These are phyloP conservation scores for Gorsachius magnificus DNA, from an alignment of 2,797 vertebrate species.

Conservation along the genomic window DNA sequence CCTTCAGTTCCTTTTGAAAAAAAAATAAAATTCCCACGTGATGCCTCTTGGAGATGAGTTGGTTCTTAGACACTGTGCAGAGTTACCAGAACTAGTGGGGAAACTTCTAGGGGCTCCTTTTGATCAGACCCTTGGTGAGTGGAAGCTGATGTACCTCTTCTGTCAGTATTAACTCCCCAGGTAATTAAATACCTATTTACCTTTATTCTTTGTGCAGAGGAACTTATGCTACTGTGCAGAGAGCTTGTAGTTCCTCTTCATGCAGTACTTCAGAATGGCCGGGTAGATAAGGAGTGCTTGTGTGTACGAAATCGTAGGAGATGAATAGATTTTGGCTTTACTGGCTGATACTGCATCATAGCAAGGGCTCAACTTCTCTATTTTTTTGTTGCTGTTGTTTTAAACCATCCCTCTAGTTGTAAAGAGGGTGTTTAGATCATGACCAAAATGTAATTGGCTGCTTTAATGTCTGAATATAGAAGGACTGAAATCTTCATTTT, in stretches of 20 bases:
- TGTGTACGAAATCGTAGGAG: accelerated
- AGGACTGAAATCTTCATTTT: not conserved
- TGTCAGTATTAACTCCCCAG: not conserved
- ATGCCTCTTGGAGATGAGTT: not conserved
- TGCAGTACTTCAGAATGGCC: not conserved
- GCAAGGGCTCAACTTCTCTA: not conserved
- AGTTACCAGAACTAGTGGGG: not conserved
- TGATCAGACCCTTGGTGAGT: not conserved
- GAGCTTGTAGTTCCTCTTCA: not conserved
- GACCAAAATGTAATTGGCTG: not conserved
- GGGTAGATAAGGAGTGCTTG: not conserved
- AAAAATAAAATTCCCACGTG: not conserved
- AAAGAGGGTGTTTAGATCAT: not conserved
- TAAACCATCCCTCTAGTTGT: not conserved
- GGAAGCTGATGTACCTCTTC: not conserved
- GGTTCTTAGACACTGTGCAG: not conserved
- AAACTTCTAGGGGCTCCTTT: not conserved
- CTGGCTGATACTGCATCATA: not conserved
- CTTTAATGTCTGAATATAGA: not conserved
- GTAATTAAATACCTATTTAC: not conserved
- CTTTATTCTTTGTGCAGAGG: not conserved
- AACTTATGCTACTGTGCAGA: not conserved
- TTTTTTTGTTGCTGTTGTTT: not conserved
- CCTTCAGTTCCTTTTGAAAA: not conserved
- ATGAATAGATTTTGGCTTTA: not conserved